Base-by-base conservation (phyloP, 2,113 vertebrate species). In the Nematolebias whitei region DNA sequence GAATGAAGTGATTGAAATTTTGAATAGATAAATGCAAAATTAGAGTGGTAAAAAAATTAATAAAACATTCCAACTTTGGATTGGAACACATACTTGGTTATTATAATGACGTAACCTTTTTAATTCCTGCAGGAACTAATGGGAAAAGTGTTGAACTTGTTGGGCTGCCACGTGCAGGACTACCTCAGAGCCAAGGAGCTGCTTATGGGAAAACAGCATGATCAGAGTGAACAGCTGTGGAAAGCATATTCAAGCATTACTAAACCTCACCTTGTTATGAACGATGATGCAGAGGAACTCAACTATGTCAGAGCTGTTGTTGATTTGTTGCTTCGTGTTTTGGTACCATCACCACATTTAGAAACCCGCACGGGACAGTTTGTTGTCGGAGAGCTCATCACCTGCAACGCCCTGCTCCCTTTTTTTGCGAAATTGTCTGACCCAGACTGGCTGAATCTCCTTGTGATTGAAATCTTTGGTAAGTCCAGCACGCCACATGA, bases 381-480 rank as follows among this genome's bases (percentile, higher is more conserved):
- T 0, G 91, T 98, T 0, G 96, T 99, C 1, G 94, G 94, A 1
- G 97, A 99, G 79, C 93, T 99, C 22, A 92, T 99, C 4, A 92
- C 95, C 11, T 99, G 96, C 80, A 98, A 97, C 0, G 96, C 98
- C 24, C 58, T 99, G 44, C 88, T 98, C 50, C 97, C 97, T 0
- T 86, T 98, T n/a, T 47, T 98, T 18, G 87, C 18, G 32, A 97
- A 93, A 58, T 82, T 98, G 71, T 93, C 96, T 0, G 96, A 99
- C 54, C 97, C 98, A 0, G 98, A 99, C 79, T 99, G 94, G 92
- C 89, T 99, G 59, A 96, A 99, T 73, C 71, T 95, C 50, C 75
- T 96, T 2, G 59, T 98, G 0, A 84, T 96, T 0, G 89, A 86
- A 10, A 78, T 94, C 16, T 94, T 96, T 6, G 88, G 92, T 16